These are phyloP conservation scores for Chitala chitala DNA, from an alignment of 2,113 vertebrate species.

Conservation along the genomic window DNA sequence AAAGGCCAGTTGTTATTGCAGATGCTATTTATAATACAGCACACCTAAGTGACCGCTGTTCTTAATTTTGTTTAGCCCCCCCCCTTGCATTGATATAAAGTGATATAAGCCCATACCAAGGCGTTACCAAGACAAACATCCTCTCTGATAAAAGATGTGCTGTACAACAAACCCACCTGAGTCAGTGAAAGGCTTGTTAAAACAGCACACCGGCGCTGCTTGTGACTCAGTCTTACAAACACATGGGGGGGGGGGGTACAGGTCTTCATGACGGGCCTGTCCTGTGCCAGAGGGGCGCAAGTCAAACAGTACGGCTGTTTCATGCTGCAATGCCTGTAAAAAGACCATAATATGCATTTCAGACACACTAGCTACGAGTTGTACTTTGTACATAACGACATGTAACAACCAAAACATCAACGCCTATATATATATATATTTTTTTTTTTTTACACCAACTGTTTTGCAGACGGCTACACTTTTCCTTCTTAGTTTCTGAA, in stretches of 20 bases:
- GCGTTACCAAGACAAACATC: slow-evolving; percentile 7
- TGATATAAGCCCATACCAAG: neutral
- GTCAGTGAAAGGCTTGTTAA: neutral
- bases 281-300: neutral
- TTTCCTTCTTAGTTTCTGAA: too few relatives aligned
- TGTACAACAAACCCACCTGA: neutral
- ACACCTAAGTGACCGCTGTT: slow-evolving; percentile 4
- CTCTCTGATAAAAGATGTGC: neutral
- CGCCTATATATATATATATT: too few relatives aligned
- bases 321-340: neutral
- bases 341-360: too few relatives aligned
- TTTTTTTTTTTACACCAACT: too few relatives aligned
- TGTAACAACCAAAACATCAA: too few relatives aligned
- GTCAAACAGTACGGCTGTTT: neutral
- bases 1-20: neutral
- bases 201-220: neutral
- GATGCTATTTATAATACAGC: neutral
- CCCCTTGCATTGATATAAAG: slow-evolving; percentile 1
- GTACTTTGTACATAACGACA: too few relatives aligned
- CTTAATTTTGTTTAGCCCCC: neutral
- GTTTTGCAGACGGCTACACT: too few relatives aligned
- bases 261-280: neutral
- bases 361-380: too few relatives aligned
- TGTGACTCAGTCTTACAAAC: neutral
- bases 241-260: neutral